Percentiles rank a stretch among this genome's conserved stretches.
Evolutionary conservation across 1,140 invertebrate species (phyloP).

Genomic region (Lutraria rhynchaena): DNA sequence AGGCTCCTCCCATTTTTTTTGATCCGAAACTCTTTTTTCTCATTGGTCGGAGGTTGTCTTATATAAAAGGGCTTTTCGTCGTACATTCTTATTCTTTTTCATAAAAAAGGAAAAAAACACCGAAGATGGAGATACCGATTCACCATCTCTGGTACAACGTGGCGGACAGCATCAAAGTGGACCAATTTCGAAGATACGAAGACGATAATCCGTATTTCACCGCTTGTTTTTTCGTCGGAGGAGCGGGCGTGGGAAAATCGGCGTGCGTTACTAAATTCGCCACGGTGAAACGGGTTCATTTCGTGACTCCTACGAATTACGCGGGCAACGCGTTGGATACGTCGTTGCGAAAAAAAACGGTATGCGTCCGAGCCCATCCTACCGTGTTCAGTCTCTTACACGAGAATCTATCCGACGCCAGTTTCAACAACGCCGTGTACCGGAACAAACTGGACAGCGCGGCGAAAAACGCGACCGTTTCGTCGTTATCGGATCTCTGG

Average conservation of each 20-base stretch:
- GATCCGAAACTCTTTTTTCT: too few species aligned
- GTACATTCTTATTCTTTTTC: too few species aligned
- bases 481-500: not conserved
- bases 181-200: not conserved
- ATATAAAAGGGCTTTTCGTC: too few species aligned
- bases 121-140: too few species aligned
- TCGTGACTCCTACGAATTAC: not conserved
- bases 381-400: not conserved
- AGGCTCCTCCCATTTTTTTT: too few species aligned
- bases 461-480: not conserved
- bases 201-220: not conserved
- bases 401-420: not conserved
- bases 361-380: not conserved
- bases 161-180: not conserved
- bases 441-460: not conserved
- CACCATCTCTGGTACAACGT: not conserved
- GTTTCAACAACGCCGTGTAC: not conserved
- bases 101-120: too few species aligned
- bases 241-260: not conserved
- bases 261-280: not conserved
- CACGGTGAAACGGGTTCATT: not conserved
- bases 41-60: too few species aligned
- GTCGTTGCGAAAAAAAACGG: not conserved
- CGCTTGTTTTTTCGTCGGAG: not conserved
- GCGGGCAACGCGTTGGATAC: not conserved